These are phyloP conservation scores for Epizoanthus illoricatus DNA, from an alignment of 92 coral and sea anemone species.

Conservation along the genomic window DNA sequence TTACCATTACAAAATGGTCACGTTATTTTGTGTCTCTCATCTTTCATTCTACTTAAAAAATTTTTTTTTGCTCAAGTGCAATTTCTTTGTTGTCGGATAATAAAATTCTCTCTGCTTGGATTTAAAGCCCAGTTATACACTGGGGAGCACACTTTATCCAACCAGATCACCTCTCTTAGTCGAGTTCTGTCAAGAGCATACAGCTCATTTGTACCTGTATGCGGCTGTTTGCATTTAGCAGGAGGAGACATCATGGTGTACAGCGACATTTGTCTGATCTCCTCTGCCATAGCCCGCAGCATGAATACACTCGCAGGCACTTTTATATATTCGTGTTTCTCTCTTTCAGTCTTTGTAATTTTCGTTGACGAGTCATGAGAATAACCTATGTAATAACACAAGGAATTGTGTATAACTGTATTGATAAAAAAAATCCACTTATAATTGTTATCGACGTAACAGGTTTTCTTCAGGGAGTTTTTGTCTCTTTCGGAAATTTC, in stretches of 20 bases:
- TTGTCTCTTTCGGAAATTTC: neutral
- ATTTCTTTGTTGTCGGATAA: neutral
- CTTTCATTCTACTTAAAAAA: neutral
- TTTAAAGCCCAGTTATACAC: constrained; percentile 16
- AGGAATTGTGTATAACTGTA: too few relatives aligned
- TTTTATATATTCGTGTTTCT: neutral
- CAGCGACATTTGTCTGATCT: constrained; percentile 13
- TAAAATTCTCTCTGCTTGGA: neutral
- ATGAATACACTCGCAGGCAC: neutral
- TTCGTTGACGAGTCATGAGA: too few relatives aligned
- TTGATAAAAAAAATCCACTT: too few relatives aligned
- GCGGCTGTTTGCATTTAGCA: constrained; percentile 28
- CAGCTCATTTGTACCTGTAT: neutral
- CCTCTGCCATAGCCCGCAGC: constrained; percentile 17
- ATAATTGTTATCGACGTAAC: neutral
- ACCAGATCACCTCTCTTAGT: constrained; percentile 27
- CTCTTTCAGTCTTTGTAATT: neutral
- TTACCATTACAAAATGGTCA: constrained; percentile 25
- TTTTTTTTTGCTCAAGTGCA: neutral
- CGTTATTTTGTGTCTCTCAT: neutral
- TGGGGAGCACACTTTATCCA: neutral
- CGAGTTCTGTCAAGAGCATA: neutral
- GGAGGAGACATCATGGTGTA: neutral
- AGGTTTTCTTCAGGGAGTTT: neutral
- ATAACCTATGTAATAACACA: too few relatives aligned